Evolutionary conservation across 1,140 invertebrate genomes (phyloP), one percentile per base, ranked within the genome.

Genomic region (Helicoverpa zea): DNA sequence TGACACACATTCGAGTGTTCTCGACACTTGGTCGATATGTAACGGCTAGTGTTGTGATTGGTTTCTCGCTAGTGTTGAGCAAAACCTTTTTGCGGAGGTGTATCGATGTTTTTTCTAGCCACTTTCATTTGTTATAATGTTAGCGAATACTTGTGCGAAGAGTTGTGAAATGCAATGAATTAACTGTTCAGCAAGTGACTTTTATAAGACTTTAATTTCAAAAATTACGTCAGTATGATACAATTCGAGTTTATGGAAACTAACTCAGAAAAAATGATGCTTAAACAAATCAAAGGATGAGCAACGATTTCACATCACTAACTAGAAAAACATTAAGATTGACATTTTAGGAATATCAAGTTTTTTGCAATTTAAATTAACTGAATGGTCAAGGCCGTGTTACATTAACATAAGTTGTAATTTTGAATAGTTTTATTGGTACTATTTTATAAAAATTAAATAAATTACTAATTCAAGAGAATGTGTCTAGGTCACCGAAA

Each of bases 311-410:
- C 56, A 58, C 30, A 75, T 77, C 47, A 64, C 47, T 64, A 52
- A 10, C 12, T 52, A 14, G 64, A 77, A 35, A 77, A 64, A 54
- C 47, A 73, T 61, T 58, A n/a, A 64, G 68, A 49, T 43, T 81
- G 75, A 81, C 76, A 79, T 84, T 84, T 75, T 47, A 63, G 47
- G 75, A 77, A 63, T 81, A 81, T 58, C 30, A n/a, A 43, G 51
- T 47, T 79, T 77, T 85, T 79, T 80, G 66, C 76, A 83, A 80
- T 81, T 78, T 64, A 75, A 80, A 83, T 83, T 12, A 59, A n/a
- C 9, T 59, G 58, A 81, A 81, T 56, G 81, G 81, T 85, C 83
- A 85, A 85, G 83, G 83, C 75, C 72, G 61, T 51, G 2, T 68
- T 16, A 14, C 43, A 56, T 78, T 79, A 70, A 64, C 58, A 59